Conservation (phyloP, 1,140 invertebrate genomes). For the Condylostylus longicornis region DNA sequence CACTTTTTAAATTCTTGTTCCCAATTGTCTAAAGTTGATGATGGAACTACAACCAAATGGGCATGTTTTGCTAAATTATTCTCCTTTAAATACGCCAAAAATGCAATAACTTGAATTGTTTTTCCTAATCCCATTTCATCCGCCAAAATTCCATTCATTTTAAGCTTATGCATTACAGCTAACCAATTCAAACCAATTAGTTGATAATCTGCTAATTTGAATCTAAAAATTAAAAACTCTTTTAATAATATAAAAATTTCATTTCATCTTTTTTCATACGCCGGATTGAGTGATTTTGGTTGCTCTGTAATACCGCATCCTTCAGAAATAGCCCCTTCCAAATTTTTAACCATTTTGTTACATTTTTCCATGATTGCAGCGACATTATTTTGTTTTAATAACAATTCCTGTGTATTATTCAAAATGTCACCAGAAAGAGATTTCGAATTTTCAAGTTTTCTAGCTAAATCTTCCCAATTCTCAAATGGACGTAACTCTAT, state of each 20-base stretch:
- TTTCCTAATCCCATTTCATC: constrained; percentile 85
- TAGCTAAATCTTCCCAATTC: constrained; percentile 54
- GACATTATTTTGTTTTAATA: constrained; percentile 53
- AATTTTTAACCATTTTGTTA: constrained; percentile 47
- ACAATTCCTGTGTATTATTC: constrained; percentile 53
- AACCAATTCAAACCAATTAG: constrained; percentile 91
- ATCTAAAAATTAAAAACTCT: constrained; percentile 26
- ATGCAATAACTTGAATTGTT: constrained; percentile 80
- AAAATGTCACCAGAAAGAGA: constrained; percentile 52
- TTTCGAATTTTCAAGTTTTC: constrained; percentile 52
- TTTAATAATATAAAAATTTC: neutral
- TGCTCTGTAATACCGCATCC: constrained; percentile 51
- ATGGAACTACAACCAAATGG: constrained; percentile 82
- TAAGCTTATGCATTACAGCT: constrained; percentile 70
- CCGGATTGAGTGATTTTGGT: constrained; percentile 40
- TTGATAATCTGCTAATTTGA: constrained; percentile 74
- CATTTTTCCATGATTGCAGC: constrained; percentile 60
- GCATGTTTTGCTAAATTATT: constrained; percentile 48
- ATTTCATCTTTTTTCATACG: constrained; percentile 34
- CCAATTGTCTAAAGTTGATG: constrained; percentile 88
- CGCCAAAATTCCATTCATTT: constrained; percentile 87
- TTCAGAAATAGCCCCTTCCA: constrained; percentile 56
- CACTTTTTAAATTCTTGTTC: constrained; percentile 63
- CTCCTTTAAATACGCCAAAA: constrained; percentile 77
- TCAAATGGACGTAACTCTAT: constrained; percentile 50